Evolutionary conservation across 92 coral and sea anemone species (phyloP).

Genomic region (Porites rus): DNA sequence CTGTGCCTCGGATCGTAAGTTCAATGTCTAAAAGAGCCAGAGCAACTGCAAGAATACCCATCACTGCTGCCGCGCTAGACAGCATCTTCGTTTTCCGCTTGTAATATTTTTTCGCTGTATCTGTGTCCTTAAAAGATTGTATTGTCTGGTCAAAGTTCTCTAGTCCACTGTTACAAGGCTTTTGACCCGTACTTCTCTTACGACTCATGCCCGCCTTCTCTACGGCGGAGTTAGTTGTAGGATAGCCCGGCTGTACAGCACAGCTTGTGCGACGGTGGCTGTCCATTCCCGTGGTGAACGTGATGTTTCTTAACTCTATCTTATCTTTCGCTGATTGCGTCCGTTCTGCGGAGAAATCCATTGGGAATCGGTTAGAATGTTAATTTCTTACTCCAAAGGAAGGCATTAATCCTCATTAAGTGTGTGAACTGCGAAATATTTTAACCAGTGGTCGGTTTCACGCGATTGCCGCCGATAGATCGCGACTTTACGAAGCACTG

Average conservation of each 20-base stretch:
- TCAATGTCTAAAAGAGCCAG: conserved; percentile 89
- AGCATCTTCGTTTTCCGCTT: conserved; percentile 74
- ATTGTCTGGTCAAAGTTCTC: conserved; percentile 75
- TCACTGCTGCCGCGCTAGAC: conserved; percentile 73
- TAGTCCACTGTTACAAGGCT: conserved; percentile 7
- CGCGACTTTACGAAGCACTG: neutral
- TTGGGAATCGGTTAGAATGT: conserved; percentile 38
- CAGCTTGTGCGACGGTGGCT: conserved; percentile 30
- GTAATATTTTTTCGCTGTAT: conserved; percentile 80
- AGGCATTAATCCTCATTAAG: conserved; percentile 11
- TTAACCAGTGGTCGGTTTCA: conserved; percentile 43
- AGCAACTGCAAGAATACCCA: conserved; percentile 76
- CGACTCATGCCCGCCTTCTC: conserved; percentile 4
- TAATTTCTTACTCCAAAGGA: conserved; percentile 10
- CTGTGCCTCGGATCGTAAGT: conserved; percentile 57
- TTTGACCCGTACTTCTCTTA: conserved; percentile 1
- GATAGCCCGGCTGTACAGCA: conserved; percentile 35
- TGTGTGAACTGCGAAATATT: neutral
- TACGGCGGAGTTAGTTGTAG: neutral
- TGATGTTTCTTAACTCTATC: conserved; percentile 45
- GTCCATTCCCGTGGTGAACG: conserved; percentile 24
- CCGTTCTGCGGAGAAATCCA: conserved; percentile 50
- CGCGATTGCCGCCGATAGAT: neutral
- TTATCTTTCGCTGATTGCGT: conserved; percentile 30
- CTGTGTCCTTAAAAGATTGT: conserved; percentile 76